phyloP scores from a whole-genome alignment of 2,113 vertebrate species.

The Rhagologus leucostigma region DNA sequence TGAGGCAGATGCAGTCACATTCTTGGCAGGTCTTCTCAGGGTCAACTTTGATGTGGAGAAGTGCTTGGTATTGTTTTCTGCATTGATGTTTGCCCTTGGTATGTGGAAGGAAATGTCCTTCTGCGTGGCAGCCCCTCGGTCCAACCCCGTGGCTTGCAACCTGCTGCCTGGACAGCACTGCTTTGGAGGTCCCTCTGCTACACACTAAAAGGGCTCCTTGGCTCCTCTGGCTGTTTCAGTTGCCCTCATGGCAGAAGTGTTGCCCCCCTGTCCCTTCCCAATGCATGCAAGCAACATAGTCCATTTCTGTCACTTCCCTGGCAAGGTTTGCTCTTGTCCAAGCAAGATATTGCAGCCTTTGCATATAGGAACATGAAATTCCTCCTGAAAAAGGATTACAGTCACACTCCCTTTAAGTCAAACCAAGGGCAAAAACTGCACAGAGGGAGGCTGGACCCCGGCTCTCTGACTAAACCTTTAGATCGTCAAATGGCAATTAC shows the following conservation, averaged over 20 bases:
- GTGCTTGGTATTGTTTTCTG: conserved; percentile 59
- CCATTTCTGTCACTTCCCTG: neutral
- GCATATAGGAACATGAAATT: neutral
- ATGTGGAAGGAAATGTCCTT: neutral
- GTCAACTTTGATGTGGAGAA: conserved; percentile 63
- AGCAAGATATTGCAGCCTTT: neutral
- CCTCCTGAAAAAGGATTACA: neutral
- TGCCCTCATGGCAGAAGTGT: neutral
- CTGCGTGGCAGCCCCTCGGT: accelerated
- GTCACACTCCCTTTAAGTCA: neutral
- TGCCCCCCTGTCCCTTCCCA: neutral
- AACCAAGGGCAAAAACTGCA: neutral
- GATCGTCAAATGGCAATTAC: neutral
- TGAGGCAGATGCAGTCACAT: conserved; percentile 56
- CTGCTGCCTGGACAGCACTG: neutral
- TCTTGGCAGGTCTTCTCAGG: conserved; percentile 64
- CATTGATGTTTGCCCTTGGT: conserved; percentile 41
- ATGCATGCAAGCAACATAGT: neutral
- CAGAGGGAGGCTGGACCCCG: neutral
- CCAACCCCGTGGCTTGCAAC: neutral
- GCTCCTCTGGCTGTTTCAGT: neutral
- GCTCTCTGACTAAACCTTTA: neutral
- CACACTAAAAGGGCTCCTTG: neutral
- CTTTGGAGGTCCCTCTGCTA: neutral
- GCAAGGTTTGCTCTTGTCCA: neutral